Evolutionary conservation across 2,113 vertebrate genomes (phyloP).

Genomic region (Elanoides forficatus): DNA sequence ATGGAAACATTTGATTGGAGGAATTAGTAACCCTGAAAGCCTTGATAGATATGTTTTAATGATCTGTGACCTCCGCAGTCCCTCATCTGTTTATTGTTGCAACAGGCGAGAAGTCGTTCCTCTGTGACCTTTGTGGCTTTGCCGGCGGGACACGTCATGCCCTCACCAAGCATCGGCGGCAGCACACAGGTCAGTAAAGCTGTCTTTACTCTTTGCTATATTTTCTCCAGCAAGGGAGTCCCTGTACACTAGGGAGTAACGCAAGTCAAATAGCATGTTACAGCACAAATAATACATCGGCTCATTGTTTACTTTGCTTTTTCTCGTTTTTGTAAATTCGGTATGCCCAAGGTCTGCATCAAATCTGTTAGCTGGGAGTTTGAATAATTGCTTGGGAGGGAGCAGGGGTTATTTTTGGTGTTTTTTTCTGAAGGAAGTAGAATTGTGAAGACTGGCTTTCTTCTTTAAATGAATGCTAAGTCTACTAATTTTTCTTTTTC

Average conservation of each 20-base stretch:
- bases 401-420: neutral
- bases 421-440: neutral
- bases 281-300: neutral
- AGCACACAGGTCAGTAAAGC: conserved; percentile 91
- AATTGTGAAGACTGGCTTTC: neutral
- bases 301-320: neutral
- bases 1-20: conserved; percentile 99
- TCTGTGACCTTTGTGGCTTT: conserved; percentile 98
- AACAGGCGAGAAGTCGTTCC: conserved; percentile 98
- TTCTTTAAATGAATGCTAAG: neutral
- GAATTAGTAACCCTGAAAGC: conserved; percentile 98
- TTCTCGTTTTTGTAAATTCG: neutral
- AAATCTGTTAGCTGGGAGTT: neutral
- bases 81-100: conserved; percentile 95
- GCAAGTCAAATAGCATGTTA: neutral
- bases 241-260: neutral
- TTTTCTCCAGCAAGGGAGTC: conserved; percentile 44
- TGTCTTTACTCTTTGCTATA: neutral
- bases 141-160: conserved; percentile 96
- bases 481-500: neutral
- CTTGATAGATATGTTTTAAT: conserved; percentile 99
- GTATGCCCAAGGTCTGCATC: neutral
- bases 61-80: conserved; percentile 96
- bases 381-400: neutral
- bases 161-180: conserved; percentile 96